These are phyloP conservation scores for Andricus curvator DNA, from an alignment of 2,888 invertebrate genomes.

Conservation along the genomic window DNA sequence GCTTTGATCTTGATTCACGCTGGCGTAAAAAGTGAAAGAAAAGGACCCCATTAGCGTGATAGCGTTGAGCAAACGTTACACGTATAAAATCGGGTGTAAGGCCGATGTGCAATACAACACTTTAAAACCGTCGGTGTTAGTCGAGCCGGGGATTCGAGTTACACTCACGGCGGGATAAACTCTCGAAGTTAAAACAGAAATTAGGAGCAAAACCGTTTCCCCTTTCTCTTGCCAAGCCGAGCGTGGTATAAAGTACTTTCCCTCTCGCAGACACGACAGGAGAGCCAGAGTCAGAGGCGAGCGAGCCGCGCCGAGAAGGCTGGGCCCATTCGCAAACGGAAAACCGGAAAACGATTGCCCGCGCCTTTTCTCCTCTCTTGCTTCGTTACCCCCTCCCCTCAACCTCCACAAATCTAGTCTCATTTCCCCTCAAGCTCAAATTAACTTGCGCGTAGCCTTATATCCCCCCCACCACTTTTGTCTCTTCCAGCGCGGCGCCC, in stretches of 20 bases:
- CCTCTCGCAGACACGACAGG: slow-evolving; percentile 70
- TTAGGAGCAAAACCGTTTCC: slow-evolving; percentile 78
- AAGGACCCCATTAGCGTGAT: not conserved
- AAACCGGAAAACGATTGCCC: slow-evolving; percentile 74
- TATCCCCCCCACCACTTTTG: not conserved
- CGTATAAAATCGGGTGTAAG: slow-evolving; percentile 11
- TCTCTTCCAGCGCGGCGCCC: slow-evolving; percentile 39
- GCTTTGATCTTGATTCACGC: not conserved
- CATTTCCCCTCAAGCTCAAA: not conserved
- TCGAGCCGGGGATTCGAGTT: slow-evolving; percentile 57
- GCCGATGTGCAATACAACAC: slow-evolving; percentile 24
- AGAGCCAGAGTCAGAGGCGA: slow-evolving; percentile 44
- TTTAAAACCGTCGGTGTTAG: slow-evolving; percentile 44
- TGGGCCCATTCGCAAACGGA: slow-evolving; percentile 65
- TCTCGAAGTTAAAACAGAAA: slow-evolving; percentile 75
- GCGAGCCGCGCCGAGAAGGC: slow-evolving; percentile 47
- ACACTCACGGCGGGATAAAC: slow-evolving; percentile 62
- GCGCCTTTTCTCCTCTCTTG: slow-evolving; percentile 52
- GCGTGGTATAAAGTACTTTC: slow-evolving; percentile 78
- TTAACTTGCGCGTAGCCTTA: not conserved
- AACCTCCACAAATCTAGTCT: slow-evolving; percentile 10
- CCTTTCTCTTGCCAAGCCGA: slow-evolving; percentile 78
- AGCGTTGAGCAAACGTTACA: not conserved
- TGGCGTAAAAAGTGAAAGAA: not conserved
- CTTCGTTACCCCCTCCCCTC: slow-evolving; percentile 37